A percentile compares a stretch with the other conserved stretches of the same genome.
Evolutionary conservation across 2,113 vertebrate species (phyloP).

Genomic region (Rhabdomys dilectus): DNA sequence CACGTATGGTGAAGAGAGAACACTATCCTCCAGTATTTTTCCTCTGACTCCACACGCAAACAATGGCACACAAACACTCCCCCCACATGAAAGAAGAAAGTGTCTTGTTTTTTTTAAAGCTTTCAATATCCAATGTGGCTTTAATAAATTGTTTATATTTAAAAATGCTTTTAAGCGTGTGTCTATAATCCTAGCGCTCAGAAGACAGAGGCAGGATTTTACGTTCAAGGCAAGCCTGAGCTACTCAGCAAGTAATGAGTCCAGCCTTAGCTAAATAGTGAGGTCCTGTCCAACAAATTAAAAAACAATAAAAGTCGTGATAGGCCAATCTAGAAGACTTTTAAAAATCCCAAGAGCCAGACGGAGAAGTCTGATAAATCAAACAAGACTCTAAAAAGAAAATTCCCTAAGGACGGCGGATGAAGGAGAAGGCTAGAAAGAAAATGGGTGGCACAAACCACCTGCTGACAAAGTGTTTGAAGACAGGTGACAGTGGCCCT

Average conservation of each 20-base stretch:
- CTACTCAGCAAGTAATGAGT: not conserved
- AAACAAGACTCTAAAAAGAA: not conserved
- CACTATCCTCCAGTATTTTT: not conserved
- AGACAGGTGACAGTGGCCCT: not conserved
- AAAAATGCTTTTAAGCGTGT: not conserved
- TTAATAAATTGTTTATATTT: not conserved
- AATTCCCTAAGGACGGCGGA: not conserved
- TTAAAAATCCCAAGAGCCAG: not conserved
- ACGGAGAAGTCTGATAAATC: not conserved
- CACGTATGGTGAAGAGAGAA: not conserved
- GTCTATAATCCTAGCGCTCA: not conserved
- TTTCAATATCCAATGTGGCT: not conserved
- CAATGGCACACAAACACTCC: not conserved
- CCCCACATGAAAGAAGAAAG: not conserved
- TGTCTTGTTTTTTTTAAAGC: not conserved
- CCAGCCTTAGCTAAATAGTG: not conserved
- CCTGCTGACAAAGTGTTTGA: not conserved
- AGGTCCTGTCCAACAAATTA: not conserved
- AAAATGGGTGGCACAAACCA: not conserved
- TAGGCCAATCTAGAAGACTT: not conserved
- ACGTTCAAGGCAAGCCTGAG: not conserved
- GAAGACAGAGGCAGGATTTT: not conserved
- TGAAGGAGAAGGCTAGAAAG: not conserved
- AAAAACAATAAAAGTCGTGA: constrained; percentile 28
- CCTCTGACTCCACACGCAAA: not conserved